Base-by-base conservation (phyloP, 2,888 invertebrate genomes). In the Dryocosmus kuriphilus region DNA sequence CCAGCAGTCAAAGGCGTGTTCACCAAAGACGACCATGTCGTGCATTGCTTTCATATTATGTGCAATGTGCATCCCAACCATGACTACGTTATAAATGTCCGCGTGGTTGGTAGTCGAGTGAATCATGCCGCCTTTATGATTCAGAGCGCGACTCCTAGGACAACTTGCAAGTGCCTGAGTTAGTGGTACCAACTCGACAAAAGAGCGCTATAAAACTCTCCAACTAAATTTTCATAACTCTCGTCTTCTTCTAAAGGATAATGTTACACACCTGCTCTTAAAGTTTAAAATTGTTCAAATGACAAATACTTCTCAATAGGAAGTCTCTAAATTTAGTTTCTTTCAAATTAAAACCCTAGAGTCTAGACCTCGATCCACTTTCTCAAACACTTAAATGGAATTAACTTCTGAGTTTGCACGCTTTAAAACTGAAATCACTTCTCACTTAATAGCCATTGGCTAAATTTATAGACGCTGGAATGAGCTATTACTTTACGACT, bases 41-140 rank as follows among this genome's bases (percentile, higher is more conserved):
- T 75, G 79, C 78, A 46, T 62, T 61, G 63, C 38, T 62, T 30
- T 62, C 83, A 81, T 77, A 81, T 81, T 80, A 83, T 78, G 80
- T 82, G 80, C 77, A 83, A 83, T 78, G 80, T 82, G 79, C 77
- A 83, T 81, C 79, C 80, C 82, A 77, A 78, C 71, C 79, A 78
- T 79, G 84, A 82, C 79, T 83, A 78, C 74, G 83, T 86, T 85
- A 85, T 82, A 80, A 83, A 85, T 84, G 86, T 81, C 81, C 78
- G 65, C 78, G 78, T 27, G 79, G 76, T 83, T 74, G 82, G 80
- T 81, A 82, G 83, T 78, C 83, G 84, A 82, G 82, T 83, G 87
- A 87, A 86, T 86, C 87, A 87, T 83, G 85, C 82, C 78, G 76
- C 80, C 83, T 81, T 86, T 83, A 83, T 81, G 84, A 87, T 87